These are phyloP conservation scores for Bufo gargarizans DNA, from an alignment of 2,113 vertebrate genomes.

Conservation along the genomic window DNA sequence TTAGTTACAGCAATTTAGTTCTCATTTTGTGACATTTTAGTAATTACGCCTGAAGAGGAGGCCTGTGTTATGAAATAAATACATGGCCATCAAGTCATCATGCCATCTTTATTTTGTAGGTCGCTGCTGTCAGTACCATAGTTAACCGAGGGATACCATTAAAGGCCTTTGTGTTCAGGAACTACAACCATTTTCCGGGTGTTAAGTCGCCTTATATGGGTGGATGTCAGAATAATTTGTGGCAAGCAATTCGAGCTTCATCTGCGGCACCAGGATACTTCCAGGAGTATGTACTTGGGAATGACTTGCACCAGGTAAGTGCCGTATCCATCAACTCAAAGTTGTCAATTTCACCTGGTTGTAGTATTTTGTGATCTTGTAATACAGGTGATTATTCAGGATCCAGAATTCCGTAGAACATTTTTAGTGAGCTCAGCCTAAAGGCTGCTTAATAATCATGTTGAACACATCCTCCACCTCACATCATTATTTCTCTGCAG, in stretches of 20 bases:
- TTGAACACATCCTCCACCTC: constrained; percentile 2
- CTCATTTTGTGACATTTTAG: background rate
- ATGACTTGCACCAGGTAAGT: constrained; percentile 91
- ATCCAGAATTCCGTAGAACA: background rate
- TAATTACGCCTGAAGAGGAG: background rate
- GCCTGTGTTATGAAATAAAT: background rate
- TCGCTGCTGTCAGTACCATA: constrained; percentile 92
- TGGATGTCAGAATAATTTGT: constrained; percentile 90
- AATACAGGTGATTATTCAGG: background rate
- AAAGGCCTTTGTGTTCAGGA: constrained; percentile 94
- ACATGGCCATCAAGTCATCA: background rate
- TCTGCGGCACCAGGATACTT: constrained; percentile 95
- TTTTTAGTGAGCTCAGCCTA: constrained; percentile 6
- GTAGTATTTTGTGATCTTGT: background rate
- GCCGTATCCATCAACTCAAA: background rate
- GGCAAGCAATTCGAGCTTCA: constrained; percentile 92
- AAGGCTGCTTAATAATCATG: constrained; percentile 24
- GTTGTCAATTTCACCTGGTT: background rate
- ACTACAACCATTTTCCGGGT: constrained; percentile 90
- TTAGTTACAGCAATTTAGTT: background rate
- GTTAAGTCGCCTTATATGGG: constrained; percentile 90
- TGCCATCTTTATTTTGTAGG: constrained; percentile 67
- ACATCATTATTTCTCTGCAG: constrained; percentile 2
- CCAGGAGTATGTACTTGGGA: constrained; percentile 87
- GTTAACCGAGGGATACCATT: constrained; percentile 88